Evolutionary conservation across 2,888 invertebrate genomes (phyloP), one percentile per base, ranked within the genome.

Genomic region (Leptopilina syphax): DNA sequence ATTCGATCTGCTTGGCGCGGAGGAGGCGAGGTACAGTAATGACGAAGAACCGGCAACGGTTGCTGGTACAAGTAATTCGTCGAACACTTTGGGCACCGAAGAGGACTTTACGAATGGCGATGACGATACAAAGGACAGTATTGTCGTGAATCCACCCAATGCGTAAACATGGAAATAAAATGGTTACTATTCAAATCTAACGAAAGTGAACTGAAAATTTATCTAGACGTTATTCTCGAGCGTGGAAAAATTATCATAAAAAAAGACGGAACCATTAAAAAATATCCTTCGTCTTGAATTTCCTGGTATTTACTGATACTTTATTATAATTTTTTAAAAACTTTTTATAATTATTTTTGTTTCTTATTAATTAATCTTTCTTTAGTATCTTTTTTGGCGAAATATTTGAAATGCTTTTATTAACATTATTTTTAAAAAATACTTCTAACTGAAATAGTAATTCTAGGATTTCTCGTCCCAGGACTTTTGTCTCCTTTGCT

Each of bases 161-260:
- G 85, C 89, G 4, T 88, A 90, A 1, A 87, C 89, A 1, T 89
- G 91, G 3, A 92, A 92, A 81, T 92, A 92, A 6, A 93, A 92
- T 79, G 91, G 90, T 73, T 93, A 24, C 93, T 96, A 13, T 94
- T 95, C 57, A 97, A 97, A 89, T 96, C 96, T 0, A 96, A 97
- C 83, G 97, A 97, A 88, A 96, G 96, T 0, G 97, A 97, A 86
- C 93, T 96, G 1, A 97, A 97, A 88, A 96, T 96, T 85, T 95
- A 96, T 82, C 92, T 96, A 0, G 96, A 96, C 83, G 95, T 95
- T 85, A 94, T 95, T 83, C 91, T 95, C 10, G 95, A 95, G 88
- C 93, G 94, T 68, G 94, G 94, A 4, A 93, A 93, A 83, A 94
- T 93, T 80, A 93, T 94, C 82, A 93, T 95, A 80, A 93, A 94